Base-by-base conservation (phyloP, 2,113 vertebrate genomes). In the Pseudorectes ferrugineus region DNA sequence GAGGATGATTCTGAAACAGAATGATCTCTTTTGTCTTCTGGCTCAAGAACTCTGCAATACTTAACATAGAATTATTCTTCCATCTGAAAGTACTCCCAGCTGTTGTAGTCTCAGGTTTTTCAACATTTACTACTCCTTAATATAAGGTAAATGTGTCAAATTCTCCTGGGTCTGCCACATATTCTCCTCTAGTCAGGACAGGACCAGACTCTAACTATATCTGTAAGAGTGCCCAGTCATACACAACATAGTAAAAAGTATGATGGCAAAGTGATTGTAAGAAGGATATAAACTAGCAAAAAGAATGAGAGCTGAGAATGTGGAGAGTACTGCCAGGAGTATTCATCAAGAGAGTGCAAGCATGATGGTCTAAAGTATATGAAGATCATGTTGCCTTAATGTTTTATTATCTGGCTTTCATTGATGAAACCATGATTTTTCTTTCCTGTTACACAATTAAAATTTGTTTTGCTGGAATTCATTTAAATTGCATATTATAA, bases 331-430 rank as follows among this genome's bases (percentile, higher is more conserved):
- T 92, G 31, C 18, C 11, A 57, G 21, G 40, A 79, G 22, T 25
- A 70, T 45, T 31, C 13, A 29, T 29, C 17, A 51, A 24, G 29
- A 59, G 0, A 65, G 6, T 33, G 11, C 0, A 2, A 48, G 10
- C 7, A n/a, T n/a, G 19, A 14, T 58, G 10, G 5, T 63, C 88
- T 59, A 55, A 77, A 88, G 13, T 46, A 52, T 18, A 48, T 17
- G 10, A 19, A 92, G 7, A 40, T 76, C 24, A 49, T 26, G 4
- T 29, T 89, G 14, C 3, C 18, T 93, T 63, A 77, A 28, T 71
- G 5, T 67, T 87, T 91, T 73, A 61, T 59, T 87, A 26, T 43
- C 52, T 75, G 55, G 1, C 18, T 68, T 87, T 85, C 20, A 43
- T 23, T 54, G 36, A 46, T 68, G 24, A 85, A 94, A 52, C 11